phyloP scores from a whole-genome alignment of 2,888 invertebrate species.

The Pardosa pseudoannulata region DNA sequence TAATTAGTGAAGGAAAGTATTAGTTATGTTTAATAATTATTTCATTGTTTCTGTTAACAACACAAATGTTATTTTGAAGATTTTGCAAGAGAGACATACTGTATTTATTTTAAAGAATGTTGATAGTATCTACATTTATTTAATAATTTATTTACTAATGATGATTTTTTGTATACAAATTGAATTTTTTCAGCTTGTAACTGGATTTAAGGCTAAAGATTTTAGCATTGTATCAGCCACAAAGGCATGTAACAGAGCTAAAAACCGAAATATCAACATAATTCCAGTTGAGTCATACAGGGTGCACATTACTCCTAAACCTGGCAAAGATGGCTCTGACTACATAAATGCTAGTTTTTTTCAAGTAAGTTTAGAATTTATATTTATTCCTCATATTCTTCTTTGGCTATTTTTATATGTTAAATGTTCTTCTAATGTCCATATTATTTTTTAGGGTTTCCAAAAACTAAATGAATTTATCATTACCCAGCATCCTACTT shows the following conservation, averaged over 20 bases:
- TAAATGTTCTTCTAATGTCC: neutral
- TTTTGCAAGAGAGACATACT: no score
- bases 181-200: conserved; percentile 53
- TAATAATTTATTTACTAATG: no score
- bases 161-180: no score
- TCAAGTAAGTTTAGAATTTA: conserved; percentile 42
- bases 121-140: no score
- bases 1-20: no score
- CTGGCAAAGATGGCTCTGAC: conserved; percentile 92
- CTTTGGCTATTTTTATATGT: neutral
- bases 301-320: conserved; percentile 93
- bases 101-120: neutral
- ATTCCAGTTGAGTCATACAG: conserved; percentile 91
- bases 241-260: conserved; percentile 89
- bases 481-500: conserved; percentile 94
- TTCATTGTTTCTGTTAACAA: no score
- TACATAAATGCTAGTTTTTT: conserved; percentile 82
- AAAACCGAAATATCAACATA: conserved; percentile 88
- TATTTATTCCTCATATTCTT: neutral
- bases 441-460: conserved; percentile 61
- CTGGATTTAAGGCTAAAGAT: conserved; percentile 80
- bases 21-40: no score
- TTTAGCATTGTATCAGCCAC: conserved; percentile 91
- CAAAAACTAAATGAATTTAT: conserved; percentile 79
- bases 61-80: no score